Percentiles rank a stretch among this genome's conserved stretches.
Evolutionary conservation across 2,113 vertebrate genomes (phyloP).

Genomic region (Panthera tigris): DNA sequence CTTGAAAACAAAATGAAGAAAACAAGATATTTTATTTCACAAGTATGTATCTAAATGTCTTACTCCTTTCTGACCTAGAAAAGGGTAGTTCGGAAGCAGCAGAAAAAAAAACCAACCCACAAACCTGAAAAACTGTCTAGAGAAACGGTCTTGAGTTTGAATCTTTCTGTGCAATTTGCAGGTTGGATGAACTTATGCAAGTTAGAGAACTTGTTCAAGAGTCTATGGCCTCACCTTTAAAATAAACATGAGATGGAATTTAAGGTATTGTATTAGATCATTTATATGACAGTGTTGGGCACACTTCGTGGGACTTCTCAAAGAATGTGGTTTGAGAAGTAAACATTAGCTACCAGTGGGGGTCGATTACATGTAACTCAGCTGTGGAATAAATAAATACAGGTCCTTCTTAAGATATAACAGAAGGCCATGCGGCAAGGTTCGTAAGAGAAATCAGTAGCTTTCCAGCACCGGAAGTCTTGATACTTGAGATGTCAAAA

Average conservation of each 20-base stretch:
- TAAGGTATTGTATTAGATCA: background rate
- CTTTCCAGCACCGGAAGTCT: slow-evolving; percentile 23
- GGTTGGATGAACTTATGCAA: background rate
- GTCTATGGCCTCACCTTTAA: background rate
- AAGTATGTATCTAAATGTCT: slow-evolving; percentile 28
- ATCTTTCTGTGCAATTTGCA: background rate
- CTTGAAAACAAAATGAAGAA: slow-evolving; percentile 57
- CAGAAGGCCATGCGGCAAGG: background rate
- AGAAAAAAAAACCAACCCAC: background rate
- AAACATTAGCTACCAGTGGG: background rate
- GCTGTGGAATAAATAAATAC: background rate
- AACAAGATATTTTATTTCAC: slow-evolving; percentile 20
- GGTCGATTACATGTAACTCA: background rate
- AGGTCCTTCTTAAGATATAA: background rate
- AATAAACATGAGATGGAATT: background rate
- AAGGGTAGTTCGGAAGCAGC: slow-evolving; percentile 8
- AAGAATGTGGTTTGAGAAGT: background rate
- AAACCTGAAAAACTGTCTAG: background rate
- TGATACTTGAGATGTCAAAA: slow-evolving; percentile 28
- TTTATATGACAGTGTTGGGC: background rate
- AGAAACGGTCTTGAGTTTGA: background rate
- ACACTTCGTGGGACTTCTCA: background rate
- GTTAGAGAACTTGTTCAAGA: background rate
- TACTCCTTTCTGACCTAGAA: slow-evolving; percentile 8
- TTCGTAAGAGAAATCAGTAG: background rate